A percentile compares a stretch with the other conserved stretches of the same genome.
phyloP scores from a whole-genome alignment of 2,797 vertebrate species.

The Menidia menidia region DNA sequence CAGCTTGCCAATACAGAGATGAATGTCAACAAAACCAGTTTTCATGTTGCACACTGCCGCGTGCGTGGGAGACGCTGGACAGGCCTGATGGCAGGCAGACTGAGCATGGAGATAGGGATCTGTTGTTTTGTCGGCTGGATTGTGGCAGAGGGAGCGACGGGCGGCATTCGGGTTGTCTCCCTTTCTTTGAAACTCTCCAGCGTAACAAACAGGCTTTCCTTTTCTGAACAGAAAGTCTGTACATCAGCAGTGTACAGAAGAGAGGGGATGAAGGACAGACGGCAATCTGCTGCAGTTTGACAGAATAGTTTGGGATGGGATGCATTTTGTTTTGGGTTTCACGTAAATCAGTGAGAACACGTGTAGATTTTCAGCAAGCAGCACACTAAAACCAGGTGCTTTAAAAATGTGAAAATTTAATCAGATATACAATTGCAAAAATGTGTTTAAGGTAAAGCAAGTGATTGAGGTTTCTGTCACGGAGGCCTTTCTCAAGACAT shows the following conservation, averaged over 20 bases:
- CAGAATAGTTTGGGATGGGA: constrained; percentile 55
- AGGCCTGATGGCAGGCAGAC: constrained; percentile 50
- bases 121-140: constrained; percentile 75
- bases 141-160: constrained; percentile 63
- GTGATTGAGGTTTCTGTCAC: no score
- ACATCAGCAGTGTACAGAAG: constrained; percentile 83
- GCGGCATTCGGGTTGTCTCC: constrained; percentile 55
- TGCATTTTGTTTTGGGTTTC: constrained; percentile 44
- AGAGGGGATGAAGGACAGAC: constrained; percentile 68
- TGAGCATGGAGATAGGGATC: constrained; percentile 73
- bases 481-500: background rate
- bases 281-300: constrained; percentile 64
- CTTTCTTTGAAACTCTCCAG: constrained; percentile 85
- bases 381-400: background rate
- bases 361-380: background rate
- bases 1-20: background rate
- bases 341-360: constrained; percentile 12
- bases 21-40: constrained; percentile 24
- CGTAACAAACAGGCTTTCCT: constrained; percentile 87
- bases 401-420: background rate
- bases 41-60: constrained; percentile 29
- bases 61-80: constrained; percentile 32
- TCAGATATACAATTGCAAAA: background rate
- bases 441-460: background rate
- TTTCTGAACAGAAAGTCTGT: constrained; percentile 81